Base-by-base conservation (phyloP, 35 echinoderm and acorn worm species). In the Nesometra sesokonis region DNA sequence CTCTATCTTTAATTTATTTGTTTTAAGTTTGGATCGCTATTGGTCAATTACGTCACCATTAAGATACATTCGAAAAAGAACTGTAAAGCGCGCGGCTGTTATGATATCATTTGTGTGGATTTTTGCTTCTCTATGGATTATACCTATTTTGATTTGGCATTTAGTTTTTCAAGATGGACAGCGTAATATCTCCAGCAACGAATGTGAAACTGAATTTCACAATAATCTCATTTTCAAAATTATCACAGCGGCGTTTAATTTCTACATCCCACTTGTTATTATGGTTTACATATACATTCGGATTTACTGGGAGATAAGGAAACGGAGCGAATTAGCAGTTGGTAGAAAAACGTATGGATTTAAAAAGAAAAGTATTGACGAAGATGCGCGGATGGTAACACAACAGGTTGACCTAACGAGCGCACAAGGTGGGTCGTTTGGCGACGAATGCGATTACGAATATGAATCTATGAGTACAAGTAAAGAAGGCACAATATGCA, bases 1-100 rank as follows among this genome's bases (percentile, higher is more conserved):
- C 83, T 99, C 96, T 76, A 99, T 99, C 35, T 93, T 99, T 67
- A 99, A 94, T 89, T 84, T 99, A 13, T 94, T 94, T 77, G 88
- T 99, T 37, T 79, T 99, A 35, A 94, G 93, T 88, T 79, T 99
- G 31, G 96, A 99, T 52, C 84, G 96, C 15, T 99, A 99, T 84
- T 99, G 96, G 96, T 99, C 96, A 0, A 93, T 99, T 29, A 93
- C 88, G 37, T 94, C 85, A 31, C 96, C 96, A 4, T 84, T 99
- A 43, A 91, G 94, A 88, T 99, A 99, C 79, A 89, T 99, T 39
- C 86, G 93, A 29, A 99, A 91, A 86, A 85, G 96, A 46, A 99
- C 96, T 27, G 82, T 83, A 36, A 93, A 93, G 29, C 79, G 96
- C 21, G 96, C 96, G n/a, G 85, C 90, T 0, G 32, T 99, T 17